Percentiles rank a stretch among this genome's conserved stretches.
phyloP scores from a whole-genome alignment of 2,113 vertebrate species.

The Prunella fulvescens region DNA sequence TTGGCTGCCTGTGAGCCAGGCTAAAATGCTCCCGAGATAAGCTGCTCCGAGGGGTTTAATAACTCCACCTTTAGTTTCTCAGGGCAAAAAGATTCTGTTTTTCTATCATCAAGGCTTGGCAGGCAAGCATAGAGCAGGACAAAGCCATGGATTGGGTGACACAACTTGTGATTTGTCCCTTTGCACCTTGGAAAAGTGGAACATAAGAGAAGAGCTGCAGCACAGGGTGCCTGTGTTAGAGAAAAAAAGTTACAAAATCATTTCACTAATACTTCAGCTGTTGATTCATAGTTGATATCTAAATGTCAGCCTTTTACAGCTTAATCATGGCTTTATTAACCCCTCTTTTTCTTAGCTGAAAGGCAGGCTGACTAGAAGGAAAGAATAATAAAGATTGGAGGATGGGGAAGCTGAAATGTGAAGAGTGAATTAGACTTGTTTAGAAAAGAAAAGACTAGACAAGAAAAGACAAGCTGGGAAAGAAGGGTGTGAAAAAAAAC shows the following conservation, averaged over 20 bases:
- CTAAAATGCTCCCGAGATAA: conserved; percentile 69
- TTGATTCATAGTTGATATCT: conserved; percentile 40
- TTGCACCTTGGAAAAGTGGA: neutral
- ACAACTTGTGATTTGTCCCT: conserved; percentile 35
- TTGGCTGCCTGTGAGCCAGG: neutral
- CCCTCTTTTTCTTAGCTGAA: conserved; percentile 21
- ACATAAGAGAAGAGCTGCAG: neutral
- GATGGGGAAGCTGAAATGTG: neutral
- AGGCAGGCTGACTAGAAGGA: conserved; percentile 17
- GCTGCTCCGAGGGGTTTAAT: conserved; percentile 69
- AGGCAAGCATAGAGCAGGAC: conserved; percentile 6
- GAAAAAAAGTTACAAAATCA: neutral
- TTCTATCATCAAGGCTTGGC: conserved; percentile 62
- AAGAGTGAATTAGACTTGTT: conserved; percentile 36
- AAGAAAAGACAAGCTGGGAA: conserved; percentile 66
- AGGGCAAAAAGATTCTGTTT: conserved; percentile 71
- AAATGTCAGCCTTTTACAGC: conserved; percentile 56
- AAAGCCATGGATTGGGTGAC: neutral
- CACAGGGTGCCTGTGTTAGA: neutral
- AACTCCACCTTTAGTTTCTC: conserved; percentile 75
- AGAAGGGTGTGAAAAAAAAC: conserved; percentile 62
- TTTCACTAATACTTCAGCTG: conserved; percentile 17
- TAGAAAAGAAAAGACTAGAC: conserved; percentile 47
- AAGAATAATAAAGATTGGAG: neutral
- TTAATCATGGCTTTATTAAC: conserved; percentile 65